Base-by-base conservation (phyloP, 1,140 invertebrate species). In the Eurytemora carolleeae region DNA sequence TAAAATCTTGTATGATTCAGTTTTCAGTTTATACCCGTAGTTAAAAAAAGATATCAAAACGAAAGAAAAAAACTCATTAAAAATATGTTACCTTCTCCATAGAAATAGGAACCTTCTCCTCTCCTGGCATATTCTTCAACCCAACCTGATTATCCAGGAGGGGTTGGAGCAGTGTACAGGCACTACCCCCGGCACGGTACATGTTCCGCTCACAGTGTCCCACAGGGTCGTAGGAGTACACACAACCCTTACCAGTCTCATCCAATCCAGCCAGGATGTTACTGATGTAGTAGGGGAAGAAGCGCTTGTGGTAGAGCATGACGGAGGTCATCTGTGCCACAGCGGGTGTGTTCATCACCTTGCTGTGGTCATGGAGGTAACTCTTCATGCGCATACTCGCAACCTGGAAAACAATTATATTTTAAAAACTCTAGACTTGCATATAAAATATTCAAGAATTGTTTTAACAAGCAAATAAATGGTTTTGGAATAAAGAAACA, bases 201-300 rank as follows among this genome's bases (percentile, higher is more conserved):
- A 74, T 80, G 12, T 80, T 76, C 59, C 79, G 77, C 69, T 95
- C 91, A 68, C 83, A 87, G 67, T 94, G 88, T 2, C 96, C 96
- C 65, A 98, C 86, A 0, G 94, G 93, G 75, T 98, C 94, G 72
- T 96, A 98, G 68, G 85, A 88, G 75, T 84, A 98, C 1, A 98
- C 84, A 68, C 83, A 84, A 1, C 94, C 94, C 70, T 88, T 86
- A n/a, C 92, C 92, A 64, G 80, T 71, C 31, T 76, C 73, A 72
- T 82, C 78, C 15, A 81, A 64, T 24, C 96, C 96, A 65, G 88
- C 93, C 58, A 99, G 73, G 24, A 98, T 82, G 71, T 95, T 97
- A 24, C 86, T 86, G 12, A 96, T 84, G 71, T 98, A 99, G 71
- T 97, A 98, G 0, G 96, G 96, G 72, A 99, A 99, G 72, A 99